Percentiles rank a stretch among this genome's conserved stretches.
Evolutionary conservation across 2,888 invertebrate species (phyloP).

Genomic region (Timandra comae): DNA sequence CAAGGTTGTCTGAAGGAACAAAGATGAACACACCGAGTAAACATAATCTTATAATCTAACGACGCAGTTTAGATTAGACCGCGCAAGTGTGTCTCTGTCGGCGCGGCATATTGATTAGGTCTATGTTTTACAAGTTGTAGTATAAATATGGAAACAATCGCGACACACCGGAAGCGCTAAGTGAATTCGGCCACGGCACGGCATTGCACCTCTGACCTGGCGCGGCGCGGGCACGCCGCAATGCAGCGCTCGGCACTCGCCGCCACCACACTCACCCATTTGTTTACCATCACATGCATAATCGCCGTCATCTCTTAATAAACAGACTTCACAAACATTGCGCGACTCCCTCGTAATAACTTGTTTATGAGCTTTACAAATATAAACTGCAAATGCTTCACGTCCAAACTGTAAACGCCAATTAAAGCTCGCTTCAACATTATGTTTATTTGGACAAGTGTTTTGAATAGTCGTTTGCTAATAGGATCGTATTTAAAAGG

Average conservation of each 20-base stretch:
- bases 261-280: constrained; percentile 51
- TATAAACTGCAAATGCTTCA: constrained; percentile 20
- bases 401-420: constrained; percentile 16
- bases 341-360: constrained; percentile 21
- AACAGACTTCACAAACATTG: constrained; percentile 25
- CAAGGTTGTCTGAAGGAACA: constrained; percentile 33
- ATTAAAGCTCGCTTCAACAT: constrained; percentile 10
- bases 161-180: constrained; percentile 13
- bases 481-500: too few species aligned
- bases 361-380: constrained; percentile 24
- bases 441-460: constrained; percentile 1
- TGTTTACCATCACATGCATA: constrained; percentile 49
- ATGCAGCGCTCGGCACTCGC: constrained; percentile 50
- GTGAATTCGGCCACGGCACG: constrained; percentile 24
- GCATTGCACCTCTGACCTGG: constrained; percentile 58
- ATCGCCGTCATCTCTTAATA: constrained; percentile 34
- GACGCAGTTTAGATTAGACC: constrained; percentile 24
- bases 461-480: too few species aligned
- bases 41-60: constrained; percentile 22
- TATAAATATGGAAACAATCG: constrained; percentile 20
- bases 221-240: constrained; percentile 52
- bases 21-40: constrained; percentile 23
- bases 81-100: constrained; percentile 8
- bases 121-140: not conserved
- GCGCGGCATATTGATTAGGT: constrained; percentile 1